These are phyloP conservation scores for Drosophila chauvacae DNA, from an alignment of 1,140 invertebrate genomes.

Conservation along the genomic window DNA sequence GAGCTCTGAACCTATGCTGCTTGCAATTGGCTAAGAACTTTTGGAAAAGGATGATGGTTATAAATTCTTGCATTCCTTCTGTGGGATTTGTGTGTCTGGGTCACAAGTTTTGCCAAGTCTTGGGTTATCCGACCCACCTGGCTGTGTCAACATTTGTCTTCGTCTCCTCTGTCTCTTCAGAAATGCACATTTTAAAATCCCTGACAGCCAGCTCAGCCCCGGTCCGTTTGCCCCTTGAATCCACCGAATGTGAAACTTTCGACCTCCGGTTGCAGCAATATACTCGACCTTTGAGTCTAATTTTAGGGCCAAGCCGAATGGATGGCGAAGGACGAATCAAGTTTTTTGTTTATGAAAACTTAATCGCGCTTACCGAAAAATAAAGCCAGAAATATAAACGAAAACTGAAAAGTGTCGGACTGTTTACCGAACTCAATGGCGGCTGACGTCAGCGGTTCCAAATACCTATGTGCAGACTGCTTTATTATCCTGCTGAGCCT, in stretches of 20 bases:
- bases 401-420: slow-evolving; percentile 11
- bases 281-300: slow-evolving; percentile 32
- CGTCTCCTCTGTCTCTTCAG: slow-evolving; percentile 3
- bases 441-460: slow-evolving; percentile 25
- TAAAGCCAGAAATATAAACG: slow-evolving; percentile 1
- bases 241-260: slow-evolving; percentile 1
- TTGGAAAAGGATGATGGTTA: not conserved
- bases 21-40: not conserved
- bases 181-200: slow-evolving; percentile 24
- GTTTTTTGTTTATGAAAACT: slow-evolving; percentile 32
- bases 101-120: slow-evolving; percentile 1
- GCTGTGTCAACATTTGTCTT: slow-evolving; percentile 12
- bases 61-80: not conserved
- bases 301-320: slow-evolving; percentile 25
- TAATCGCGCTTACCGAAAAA: slow-evolving; percentile 26
- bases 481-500: not conserved
- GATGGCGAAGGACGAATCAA: slow-evolving; percentile 17
- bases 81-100: not conserved
- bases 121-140: slow-evolving; percentile 8
- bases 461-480: not conserved
- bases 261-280: slow-evolving; percentile 13
- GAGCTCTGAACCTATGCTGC: not conserved
- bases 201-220: slow-evolving; percentile 6
- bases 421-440: slow-evolving; percentile 11
- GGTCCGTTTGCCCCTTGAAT: not conserved